These are phyloP conservation scores for Rhabdornis inornatus DNA, from an alignment of 2,113 vertebrate species.

Conservation along the genomic window DNA sequence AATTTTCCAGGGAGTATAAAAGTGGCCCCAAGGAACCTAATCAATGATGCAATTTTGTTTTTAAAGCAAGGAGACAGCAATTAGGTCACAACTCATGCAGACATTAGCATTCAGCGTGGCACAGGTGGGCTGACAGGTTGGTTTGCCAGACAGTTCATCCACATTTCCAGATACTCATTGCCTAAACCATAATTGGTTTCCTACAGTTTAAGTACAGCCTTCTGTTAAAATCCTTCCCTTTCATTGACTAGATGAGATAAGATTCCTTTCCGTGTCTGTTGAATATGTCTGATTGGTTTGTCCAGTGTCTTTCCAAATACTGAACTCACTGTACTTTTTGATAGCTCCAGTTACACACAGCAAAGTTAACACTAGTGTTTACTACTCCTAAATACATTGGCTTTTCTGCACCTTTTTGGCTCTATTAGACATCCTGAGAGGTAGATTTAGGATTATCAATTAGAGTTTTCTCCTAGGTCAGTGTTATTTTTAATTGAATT, in stretches of 20 bases:
- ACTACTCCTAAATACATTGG: background rate
- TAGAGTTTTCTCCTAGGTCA: background rate
- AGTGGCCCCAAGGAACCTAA: background rate
- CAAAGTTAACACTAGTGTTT: background rate
- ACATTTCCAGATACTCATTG: background rate
- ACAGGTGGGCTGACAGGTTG: background rate
- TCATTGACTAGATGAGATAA: background rate
- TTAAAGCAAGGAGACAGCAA: background rate
- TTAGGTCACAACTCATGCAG: background rate
- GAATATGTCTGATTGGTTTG: background rate
- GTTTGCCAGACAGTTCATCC: accelerated
- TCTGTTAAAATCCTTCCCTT: background rate
- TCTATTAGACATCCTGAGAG: background rate
- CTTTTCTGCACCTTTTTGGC: background rate
- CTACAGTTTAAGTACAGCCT: background rate
- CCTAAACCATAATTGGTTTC: background rate
- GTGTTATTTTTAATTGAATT: background rate
- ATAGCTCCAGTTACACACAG: background rate
- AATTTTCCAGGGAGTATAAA: background rate
- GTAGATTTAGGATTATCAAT: background rate
- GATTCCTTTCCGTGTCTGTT: background rate
- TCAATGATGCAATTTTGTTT: background rate
- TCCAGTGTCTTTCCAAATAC: background rate
- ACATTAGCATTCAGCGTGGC: accelerated
- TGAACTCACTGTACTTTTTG: background rate